These are phyloP conservation scores for Melanotus villosus DNA, from an alignment of 2,888 invertebrate species.

Conservation along the genomic window DNA sequence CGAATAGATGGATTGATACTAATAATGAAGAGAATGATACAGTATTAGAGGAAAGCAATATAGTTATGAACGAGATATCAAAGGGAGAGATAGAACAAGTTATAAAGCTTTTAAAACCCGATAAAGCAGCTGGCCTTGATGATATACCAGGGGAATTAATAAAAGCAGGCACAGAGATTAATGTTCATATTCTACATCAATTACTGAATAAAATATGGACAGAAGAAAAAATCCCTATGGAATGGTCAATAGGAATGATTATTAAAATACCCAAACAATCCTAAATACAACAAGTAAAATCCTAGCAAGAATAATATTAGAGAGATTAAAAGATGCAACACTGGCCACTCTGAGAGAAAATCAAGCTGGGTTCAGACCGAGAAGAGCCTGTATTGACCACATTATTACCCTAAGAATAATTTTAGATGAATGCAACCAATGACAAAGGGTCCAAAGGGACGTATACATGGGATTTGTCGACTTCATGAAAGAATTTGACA, in stretches of 20 bases:
- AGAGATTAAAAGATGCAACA: neutral
- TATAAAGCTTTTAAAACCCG: neutral
- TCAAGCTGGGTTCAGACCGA: neutral
- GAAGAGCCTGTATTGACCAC: neutral
- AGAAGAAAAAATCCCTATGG: neutral
- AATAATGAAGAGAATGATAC: neutral
- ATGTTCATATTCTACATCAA: neutral
- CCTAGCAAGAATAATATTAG: neutral
- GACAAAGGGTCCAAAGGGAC: no score
- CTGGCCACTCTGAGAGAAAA: neutral
- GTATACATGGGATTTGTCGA: constrained; percentile 1
- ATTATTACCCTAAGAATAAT: neutral
- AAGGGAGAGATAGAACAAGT: neutral
- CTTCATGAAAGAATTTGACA: neutral
- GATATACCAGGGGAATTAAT: no score
- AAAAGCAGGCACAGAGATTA: neutral
- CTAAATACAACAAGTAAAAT: neutral
- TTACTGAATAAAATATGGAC: neutral
- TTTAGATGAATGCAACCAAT: no score
- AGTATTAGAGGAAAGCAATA: neutral
- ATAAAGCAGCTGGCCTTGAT: neutral
- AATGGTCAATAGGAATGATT: neutral
- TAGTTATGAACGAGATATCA: neutral
- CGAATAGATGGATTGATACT: neutral
- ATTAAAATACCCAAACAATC: constrained; percentile 3